Conservation (phyloP, 2,888 invertebrate species). For the Morpho deidamia region DNA sequence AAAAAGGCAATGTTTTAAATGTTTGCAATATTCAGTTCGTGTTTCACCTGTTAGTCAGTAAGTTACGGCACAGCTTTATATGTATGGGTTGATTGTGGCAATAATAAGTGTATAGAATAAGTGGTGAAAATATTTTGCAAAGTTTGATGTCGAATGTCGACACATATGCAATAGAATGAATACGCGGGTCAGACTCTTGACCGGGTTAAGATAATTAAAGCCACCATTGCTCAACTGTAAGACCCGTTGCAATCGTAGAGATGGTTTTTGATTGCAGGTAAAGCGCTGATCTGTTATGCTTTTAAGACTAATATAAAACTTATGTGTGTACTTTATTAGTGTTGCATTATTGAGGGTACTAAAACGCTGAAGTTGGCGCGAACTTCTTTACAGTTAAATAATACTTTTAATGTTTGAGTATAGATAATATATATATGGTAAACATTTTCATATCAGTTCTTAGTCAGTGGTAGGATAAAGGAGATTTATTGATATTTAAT, state of each 20-base stretch:
- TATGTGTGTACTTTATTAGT: no score
- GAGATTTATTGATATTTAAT: no score
- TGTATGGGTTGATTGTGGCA: not conserved
- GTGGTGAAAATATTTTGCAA: conserved; percentile 3
- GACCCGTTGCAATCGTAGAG: conserved; percentile 13
- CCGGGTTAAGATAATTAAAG: conserved; percentile 23
- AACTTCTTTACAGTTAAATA: no score
- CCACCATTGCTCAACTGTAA: conserved; percentile 19
- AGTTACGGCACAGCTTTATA: no score
- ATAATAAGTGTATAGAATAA: not conserved
- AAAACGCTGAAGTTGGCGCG: no score
- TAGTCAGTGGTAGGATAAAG: not conserved
- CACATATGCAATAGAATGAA: conserved; percentile 11
- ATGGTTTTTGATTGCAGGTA: not conserved
- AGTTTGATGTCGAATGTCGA: conserved; percentile 5
- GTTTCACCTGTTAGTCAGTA: no score
- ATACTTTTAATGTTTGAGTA: not conserved
- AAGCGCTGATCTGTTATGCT: no score
- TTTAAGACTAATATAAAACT: no score
- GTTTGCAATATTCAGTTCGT: not conserved
- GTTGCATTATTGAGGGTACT: no score
- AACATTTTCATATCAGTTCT: not conserved
- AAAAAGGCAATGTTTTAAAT: not conserved
- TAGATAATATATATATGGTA: not conserved
- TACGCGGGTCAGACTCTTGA: conserved; percentile 19